Evolutionary conservation across 2,888 invertebrate species (phyloP).

Genomic region (Plagodis pulveraria): DNA sequence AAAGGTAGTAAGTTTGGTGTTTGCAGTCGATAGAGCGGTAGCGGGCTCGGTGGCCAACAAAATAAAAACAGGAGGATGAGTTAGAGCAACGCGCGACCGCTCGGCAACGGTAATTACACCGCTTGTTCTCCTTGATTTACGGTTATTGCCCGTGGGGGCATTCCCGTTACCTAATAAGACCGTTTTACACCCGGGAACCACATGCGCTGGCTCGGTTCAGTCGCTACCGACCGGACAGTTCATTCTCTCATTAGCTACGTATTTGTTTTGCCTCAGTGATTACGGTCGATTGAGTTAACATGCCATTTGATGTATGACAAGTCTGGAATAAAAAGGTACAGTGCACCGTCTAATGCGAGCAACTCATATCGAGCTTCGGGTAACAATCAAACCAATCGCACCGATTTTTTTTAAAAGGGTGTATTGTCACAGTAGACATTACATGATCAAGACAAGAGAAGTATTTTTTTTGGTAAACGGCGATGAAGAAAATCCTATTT

Average conservation of each 20-base stretch:
- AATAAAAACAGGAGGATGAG: constrained; percentile 84
- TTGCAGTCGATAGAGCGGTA: constrained; percentile 80
- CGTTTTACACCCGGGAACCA: constrained; percentile 81
- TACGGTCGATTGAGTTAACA: constrained; percentile 78
- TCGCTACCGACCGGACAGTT: constrained; percentile 63
- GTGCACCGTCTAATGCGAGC: constrained; percentile 47
- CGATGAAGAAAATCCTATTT: neutral
- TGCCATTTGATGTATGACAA: constrained; percentile 72
- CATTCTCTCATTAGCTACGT: constrained; percentile 80
- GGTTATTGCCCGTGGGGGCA: constrained; percentile 85
- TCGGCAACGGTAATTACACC: constrained; percentile 84
- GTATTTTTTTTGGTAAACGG: constrained; percentile 26
- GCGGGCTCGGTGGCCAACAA: constrained; percentile 74
- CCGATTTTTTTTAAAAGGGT: constrained; percentile 24
- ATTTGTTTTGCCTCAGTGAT: constrained; percentile 76
- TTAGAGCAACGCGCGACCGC: constrained; percentile 82
- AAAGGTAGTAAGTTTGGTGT: constrained; percentile 79
- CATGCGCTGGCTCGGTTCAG: constrained; percentile 67
- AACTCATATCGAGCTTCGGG: constrained; percentile 51
- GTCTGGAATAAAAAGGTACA: constrained; percentile 66
- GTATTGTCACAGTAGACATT: constrained; percentile 22
- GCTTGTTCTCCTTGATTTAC: constrained; percentile 86
- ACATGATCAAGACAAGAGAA: constrained; percentile 21
- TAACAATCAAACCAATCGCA: constrained; percentile 46
- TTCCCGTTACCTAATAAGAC: constrained; percentile 84